Evolutionary conservation across 2,797 vertebrate species (phyloP), one percentile per base, ranked within the genome.

Genomic region (Echeneis naucrates): DNA sequence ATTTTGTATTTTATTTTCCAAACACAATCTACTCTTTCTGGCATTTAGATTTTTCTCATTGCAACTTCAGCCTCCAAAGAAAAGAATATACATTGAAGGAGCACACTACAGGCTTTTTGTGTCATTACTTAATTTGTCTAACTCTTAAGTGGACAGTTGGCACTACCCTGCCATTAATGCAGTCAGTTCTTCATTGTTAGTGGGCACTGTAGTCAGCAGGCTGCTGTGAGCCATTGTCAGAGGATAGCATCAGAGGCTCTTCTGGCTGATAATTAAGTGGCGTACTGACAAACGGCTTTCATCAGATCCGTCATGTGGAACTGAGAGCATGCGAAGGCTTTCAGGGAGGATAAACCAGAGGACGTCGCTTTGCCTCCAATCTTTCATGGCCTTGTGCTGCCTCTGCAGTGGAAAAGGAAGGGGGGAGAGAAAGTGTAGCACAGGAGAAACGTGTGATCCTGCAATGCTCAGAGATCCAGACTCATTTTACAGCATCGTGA

Each of bases 281-380:
- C 89, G 82, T 87, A 84, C 93, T 95, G 94, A 94, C 92, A 94
- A 94, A 94, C 89, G 77, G 92, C 91, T 93, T 93, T 94, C 92
- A 93, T 94, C 93, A 94, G 93, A 92, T 93, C 90, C 85, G 91
- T 94, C 92, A 93, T 93, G 93, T 94, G 93, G 93, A 94, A 94
- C 93, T 93, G 92, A 93, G 92, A 93, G 93, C 91, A 89, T 85
- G 92, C 74, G 90, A 93, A 93, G 90, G 92, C 92, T 94, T 94
- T 93, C 92, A 92, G 88, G 87, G 92, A 90, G 90, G 91, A 93
- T 92, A 92, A 94, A 93, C 89, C 64, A 59, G 87, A 90, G 88
- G 89, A 92, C 80, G 86, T 93, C 91, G 89, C 90, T 91, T 93
- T 92, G 90, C 90, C 89, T 94, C 92, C 91, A 89, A 87, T 93